Percentiles rank a stretch among this genome's conserved stretches.
Evolutionary conservation across 2,888 invertebrate genomes (phyloP).

Genomic region (Tromatobia lineatoria): DNA sequence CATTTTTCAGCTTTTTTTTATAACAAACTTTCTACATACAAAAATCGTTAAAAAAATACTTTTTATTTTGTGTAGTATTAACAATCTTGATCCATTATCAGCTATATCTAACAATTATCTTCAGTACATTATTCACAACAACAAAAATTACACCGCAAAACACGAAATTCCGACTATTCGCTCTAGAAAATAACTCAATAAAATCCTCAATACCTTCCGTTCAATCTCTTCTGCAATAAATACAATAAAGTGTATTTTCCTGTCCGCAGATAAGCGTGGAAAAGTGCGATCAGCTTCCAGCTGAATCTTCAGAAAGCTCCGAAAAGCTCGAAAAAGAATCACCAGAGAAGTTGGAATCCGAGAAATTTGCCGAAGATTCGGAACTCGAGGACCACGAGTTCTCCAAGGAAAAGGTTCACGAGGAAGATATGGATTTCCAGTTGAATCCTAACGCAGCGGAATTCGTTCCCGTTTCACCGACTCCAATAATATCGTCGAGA

Average conservation of each 20-base stretch:
- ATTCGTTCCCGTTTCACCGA: constrained; percentile 91
- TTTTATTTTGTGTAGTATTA: no score
- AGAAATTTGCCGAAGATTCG: constrained; percentile 4
- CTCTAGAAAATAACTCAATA: no score
- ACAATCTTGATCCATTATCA: no score
- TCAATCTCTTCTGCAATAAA: background rate
- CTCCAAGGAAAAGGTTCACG: constrained; percentile 70
- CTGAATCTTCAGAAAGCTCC: background rate
- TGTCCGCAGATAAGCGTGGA: constrained; percentile 73
- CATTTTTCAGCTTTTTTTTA: no score
- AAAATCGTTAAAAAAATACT: no score
- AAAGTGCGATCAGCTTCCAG: constrained; percentile 17
- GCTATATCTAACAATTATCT: no score
- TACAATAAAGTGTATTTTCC: background rate
- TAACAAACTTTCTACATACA: no score
- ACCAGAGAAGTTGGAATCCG: constrained; percentile 33
- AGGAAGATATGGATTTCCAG: constrained; percentile 91
- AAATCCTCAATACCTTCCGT: no score
- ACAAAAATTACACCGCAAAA: no score
- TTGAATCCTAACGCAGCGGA: constrained; percentile 95
- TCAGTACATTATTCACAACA: no score
- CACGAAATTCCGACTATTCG: no score
- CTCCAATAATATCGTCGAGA: constrained; percentile 85
- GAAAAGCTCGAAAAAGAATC: constrained; percentile 24
- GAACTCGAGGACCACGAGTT: background rate